Conservation (phyloP, 1,140 invertebrate genomes). For the Piezodorus guildinii region DNA sequence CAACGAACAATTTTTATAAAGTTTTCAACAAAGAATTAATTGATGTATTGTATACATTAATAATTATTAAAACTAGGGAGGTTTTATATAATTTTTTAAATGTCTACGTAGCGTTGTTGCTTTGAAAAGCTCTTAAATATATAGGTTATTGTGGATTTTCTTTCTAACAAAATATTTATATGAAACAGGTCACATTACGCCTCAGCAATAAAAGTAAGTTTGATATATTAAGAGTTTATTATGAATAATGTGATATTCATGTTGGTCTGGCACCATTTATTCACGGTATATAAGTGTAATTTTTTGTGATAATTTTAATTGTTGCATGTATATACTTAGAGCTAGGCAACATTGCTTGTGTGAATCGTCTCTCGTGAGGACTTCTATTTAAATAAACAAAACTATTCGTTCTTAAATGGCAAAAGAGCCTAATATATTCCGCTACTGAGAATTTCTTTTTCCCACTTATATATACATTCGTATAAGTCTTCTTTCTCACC, state of each 20-base stretch:
- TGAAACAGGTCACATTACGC: conserved; percentile 14
- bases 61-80: neutral
- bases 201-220: conserved; percentile 16
- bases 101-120: neutral
- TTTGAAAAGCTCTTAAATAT: neutral
- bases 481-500: neutral
- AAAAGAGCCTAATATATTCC: neutral
- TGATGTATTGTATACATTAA: neutral
- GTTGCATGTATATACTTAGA: conserved; percentile 16
- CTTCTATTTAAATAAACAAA: conserved; percentile 2
- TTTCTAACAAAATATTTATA: neutral
- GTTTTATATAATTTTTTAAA: conserved; percentile 9
- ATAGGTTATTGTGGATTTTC: neutral
- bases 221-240: conserved; percentile 9
- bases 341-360: conserved; percentile 11
- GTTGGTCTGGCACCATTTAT: conserved; percentile 19
- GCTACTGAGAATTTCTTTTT: conserved; percentile 1
- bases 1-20: conserved; percentile 16
- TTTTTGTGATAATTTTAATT: conserved; percentile 20
- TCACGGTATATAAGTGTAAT: conserved; percentile 14
- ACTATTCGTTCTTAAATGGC: neutral
- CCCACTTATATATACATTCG: conserved; percentile 3
- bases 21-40: conserved; percentile 2
- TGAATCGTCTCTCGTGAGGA: conserved; percentile 1
- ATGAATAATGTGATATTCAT: conserved; percentile 18